Base-by-base conservation (phyloP, 2,797 vertebrate genomes). In the Muscicapa comitata region DNA sequence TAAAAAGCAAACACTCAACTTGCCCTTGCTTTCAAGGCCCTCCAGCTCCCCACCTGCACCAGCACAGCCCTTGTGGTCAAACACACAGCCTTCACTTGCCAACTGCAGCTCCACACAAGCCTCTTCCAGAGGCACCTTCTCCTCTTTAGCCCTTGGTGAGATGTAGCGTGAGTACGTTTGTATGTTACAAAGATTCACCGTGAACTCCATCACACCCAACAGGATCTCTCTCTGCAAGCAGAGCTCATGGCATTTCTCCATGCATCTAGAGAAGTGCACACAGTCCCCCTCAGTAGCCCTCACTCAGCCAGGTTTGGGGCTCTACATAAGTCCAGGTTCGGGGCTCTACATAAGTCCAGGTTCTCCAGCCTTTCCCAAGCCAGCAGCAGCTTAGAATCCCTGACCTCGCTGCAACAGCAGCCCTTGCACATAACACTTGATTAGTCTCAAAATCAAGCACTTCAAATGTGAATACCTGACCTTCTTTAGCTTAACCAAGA, bases 191-290 rank as follows among this genome's bases (percentile, higher is more conserved):
- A 62, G 85, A 19, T 8, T 31, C 24, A 37, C 23, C 31, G 4
- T 1, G 8, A 61, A 18, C 37, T 63, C 23, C 13, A 31, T 9
- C 35, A 24, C 6, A 38, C 38, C 24, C 33, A 45, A 10, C 5
- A 31, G 35, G 38, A 61, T 18, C 33, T 70, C 51, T n/a, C 33
- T 2, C 43, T 9, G 7, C 3, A 18, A 37, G 40, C 3, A 23
- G 19, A 54, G n/a, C 21, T 43, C 6, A 35, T 0, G 1, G 37
- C 45, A 29, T 33, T n/a, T 25, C 50, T 28, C 31, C 53, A 2
- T 0, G 0, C 9, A 18, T 19, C 15, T 2, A 9, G 17, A 21
- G 38, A 40, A 38, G 9, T 0, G 2, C 37, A 5, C 18, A 8
- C n/a, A 29, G 17, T 3, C 17, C 33, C 73, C 6, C 47, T 6